Conservation (phyloP, 2,888 invertebrate species). For the Cepaea hortensis region DNA sequence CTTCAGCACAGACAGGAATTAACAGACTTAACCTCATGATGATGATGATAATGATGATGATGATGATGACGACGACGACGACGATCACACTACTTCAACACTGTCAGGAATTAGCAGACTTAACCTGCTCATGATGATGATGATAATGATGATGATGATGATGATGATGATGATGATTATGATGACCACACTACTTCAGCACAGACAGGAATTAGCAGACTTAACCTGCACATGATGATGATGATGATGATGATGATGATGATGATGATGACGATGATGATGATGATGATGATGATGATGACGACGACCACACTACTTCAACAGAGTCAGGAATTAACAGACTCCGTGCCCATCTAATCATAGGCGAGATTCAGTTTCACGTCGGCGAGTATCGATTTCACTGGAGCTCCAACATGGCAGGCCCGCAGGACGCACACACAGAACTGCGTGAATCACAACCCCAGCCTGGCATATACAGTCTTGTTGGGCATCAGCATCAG, state of each 20-base stretch:
- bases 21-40: background rate
- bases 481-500: too few species aligned
- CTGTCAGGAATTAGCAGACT: background rate
- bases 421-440: too few species aligned
- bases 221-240: background rate
- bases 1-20: background rate
- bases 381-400: too few species aligned
- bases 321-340: background rate
- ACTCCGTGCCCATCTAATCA: too few species aligned
- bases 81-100: background rate
- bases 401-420: too few species aligned
- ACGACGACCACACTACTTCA: background rate
- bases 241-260: conserved; percentile 3
- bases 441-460: too few species aligned
- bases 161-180: background rate
- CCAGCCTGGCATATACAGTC: too few species aligned
- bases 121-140: background rate
- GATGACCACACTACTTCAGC: background rate
- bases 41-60: conserved; percentile 36
- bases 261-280: background rate
- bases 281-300: conserved; percentile 4
- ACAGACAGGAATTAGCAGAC: background rate
- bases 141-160: too few species aligned
- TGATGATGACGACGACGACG: conserved; percentile 22
- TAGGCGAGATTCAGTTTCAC: too few species aligned